Evolutionary conservation across 2,888 invertebrate species (phyloP).

Genomic region (Hydropsyche betteni): DNA sequence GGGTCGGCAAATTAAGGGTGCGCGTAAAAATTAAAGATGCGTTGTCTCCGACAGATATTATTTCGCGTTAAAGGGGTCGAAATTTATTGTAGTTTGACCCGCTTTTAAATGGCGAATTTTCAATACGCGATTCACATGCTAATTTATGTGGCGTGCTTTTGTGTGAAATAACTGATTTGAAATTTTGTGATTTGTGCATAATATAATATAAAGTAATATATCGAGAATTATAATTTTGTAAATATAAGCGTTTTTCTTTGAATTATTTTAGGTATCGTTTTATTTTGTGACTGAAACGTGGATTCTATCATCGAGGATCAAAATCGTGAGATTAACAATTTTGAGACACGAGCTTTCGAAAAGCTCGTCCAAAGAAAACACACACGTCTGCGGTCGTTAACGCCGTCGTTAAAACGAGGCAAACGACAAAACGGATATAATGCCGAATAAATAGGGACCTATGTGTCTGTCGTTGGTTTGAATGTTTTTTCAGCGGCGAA

Average conservation of each 20-base stretch:
- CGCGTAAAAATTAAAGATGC: conserved; percentile 48
- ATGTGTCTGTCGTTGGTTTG: too few species aligned
- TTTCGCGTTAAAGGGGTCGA: conserved; percentile 40
- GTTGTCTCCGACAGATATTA: conserved; percentile 45
- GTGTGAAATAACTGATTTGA: background rate
- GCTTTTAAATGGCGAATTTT: conserved; percentile 36
- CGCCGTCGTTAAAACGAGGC: too few species aligned
- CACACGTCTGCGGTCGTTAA: background rate
- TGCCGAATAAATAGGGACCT: too few species aligned
- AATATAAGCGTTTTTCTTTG: too few species aligned
- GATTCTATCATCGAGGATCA: background rate
- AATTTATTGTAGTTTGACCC: conserved; percentile 46
- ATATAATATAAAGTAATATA: too few species aligned
- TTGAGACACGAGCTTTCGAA: background rate
- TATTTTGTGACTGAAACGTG: background rate
- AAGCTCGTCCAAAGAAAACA: background rate
- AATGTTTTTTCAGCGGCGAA: too few species aligned
- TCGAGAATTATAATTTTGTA: too few species aligned
- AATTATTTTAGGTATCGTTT: too few species aligned
- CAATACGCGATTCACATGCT: background rate
- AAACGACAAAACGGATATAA: too few species aligned
- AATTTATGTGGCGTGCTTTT: background rate
- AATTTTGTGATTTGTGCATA: too few species aligned
- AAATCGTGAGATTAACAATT: background rate
- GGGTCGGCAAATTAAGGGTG: conserved; percentile 3